phyloP scores from a whole-genome alignment of 1,140 invertebrate genomes.

The Nephila pilipes region DNA sequence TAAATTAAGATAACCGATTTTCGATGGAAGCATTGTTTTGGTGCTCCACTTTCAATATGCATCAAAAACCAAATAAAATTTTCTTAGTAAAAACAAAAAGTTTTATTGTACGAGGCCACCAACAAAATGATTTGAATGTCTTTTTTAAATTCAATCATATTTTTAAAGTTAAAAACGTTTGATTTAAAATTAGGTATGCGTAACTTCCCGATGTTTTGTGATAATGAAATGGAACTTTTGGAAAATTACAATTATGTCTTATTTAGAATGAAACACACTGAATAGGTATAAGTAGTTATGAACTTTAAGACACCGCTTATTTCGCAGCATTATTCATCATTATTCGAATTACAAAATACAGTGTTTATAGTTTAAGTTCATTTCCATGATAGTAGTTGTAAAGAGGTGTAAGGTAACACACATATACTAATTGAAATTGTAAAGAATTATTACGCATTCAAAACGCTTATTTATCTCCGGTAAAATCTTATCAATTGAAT shows the following conservation, averaged over 20 bases:
- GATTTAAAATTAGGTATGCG: no score
- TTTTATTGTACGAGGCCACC: no score
- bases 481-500: conserved; percentile 38
- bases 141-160: no score
- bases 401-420: background rate
- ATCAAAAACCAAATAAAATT: no score
- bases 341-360: background rate
- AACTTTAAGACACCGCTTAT: background rate
- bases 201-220: no score
- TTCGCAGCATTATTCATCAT: background rate
- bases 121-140: no score
- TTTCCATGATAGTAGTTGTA: background rate
- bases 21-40: no score
- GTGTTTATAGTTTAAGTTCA: background rate
- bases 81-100: no score
- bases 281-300: background rate
- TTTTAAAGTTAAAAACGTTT: no score
- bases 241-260: background rate
- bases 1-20: no score
- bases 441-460: conserved; percentile 11
- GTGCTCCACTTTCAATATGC: no score
- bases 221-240: background rate
- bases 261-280: background rate
- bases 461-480: conserved; percentile 3
- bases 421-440: conserved; percentile 15